phyloP scores from a whole-genome alignment of 1,140 invertebrate species.

The Cyclargus thomasi region DNA sequence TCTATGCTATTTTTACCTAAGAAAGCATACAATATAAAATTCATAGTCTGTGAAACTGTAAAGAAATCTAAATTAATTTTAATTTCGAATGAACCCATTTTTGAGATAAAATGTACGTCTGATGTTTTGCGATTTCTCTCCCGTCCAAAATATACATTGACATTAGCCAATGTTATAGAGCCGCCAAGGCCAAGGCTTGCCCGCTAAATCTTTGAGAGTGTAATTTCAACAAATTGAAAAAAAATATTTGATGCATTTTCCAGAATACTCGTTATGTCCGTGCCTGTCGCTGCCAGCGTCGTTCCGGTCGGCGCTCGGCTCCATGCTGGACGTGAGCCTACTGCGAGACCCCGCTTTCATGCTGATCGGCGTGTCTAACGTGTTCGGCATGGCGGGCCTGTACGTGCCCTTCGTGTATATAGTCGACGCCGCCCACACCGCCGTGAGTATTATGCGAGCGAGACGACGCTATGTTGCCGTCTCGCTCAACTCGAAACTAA shows the following conservation, averaged over 20 bases:
- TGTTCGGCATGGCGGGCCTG: slow-evolving; percentile 93
- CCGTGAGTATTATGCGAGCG: slow-evolving; percentile 37
- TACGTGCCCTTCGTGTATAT: slow-evolving; percentile 97
- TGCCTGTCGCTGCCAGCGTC: slow-evolving; percentile 87
- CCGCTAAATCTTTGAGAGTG: too few species aligned
- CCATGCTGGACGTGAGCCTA: slow-evolving; percentile 95
- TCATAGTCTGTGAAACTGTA: too few species aligned
- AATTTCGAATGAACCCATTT: too few species aligned
- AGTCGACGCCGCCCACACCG: slow-evolving; percentile 83
- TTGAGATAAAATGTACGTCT: too few species aligned
- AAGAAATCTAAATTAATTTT: too few species aligned
- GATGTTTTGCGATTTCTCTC: too few species aligned
- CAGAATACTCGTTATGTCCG: slow-evolving; percentile 83
- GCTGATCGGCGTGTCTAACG: slow-evolving; percentile 94
- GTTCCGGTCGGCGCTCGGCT: slow-evolving; percentile 87
- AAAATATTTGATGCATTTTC: slow-evolving; percentile 33
- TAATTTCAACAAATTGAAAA: too few species aligned
- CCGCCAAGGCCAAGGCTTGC: too few species aligned
- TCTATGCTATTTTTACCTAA: too few species aligned
- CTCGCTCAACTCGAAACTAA: background rate
- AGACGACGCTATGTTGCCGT: background rate
- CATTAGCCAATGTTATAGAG: too few species aligned
- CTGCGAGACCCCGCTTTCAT: slow-evolving; percentile 94
- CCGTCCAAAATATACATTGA: too few species aligned
- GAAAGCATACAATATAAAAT: too few species aligned